These are phyloP conservation scores for Pyralis farinalis DNA, from an alignment of 2,888 invertebrate species.

Conservation along the genomic window DNA sequence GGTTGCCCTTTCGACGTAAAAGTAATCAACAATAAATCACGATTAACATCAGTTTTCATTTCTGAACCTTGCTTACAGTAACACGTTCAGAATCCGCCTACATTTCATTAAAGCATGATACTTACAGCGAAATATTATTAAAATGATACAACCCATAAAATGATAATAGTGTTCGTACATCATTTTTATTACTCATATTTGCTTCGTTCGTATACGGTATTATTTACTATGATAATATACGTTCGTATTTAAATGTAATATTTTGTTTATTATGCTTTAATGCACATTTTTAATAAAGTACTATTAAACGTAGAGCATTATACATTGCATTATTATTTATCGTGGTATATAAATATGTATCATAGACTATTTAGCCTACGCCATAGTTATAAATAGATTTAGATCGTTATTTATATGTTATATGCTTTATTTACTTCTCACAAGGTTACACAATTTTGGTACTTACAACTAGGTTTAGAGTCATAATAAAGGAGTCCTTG, in stretches of 20 bases:
- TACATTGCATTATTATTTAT: too few relatives aligned
- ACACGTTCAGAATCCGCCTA: too few relatives aligned
- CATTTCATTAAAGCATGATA: neutral
- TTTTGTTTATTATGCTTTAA: neutral
- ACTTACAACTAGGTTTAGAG: too few relatives aligned
- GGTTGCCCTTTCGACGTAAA: too few relatives aligned
- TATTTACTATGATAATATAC: neutral
- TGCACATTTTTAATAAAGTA: neutral
- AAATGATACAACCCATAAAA: neutral
- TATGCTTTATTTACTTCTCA: too few relatives aligned
- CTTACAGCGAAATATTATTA: neutral
- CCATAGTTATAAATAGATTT: too few relatives aligned
- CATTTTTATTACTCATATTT: constrained; percentile 1
- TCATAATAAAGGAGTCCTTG: too few relatives aligned
- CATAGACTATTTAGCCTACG: too few relatives aligned
- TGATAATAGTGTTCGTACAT: neutral
- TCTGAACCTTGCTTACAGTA: neutral
- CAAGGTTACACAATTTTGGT: too few relatives aligned
- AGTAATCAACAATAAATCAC: neutral
- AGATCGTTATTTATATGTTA: too few relatives aligned
- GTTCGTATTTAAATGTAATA: neutral
- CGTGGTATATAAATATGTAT: too few relatives aligned
- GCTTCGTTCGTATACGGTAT: neutral
- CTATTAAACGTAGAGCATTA: too few relatives aligned
- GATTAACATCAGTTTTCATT: neutral